Conservation (phyloP, 2,888 invertebrate genomes). For the Ichneumon xanthorius region DNA sequence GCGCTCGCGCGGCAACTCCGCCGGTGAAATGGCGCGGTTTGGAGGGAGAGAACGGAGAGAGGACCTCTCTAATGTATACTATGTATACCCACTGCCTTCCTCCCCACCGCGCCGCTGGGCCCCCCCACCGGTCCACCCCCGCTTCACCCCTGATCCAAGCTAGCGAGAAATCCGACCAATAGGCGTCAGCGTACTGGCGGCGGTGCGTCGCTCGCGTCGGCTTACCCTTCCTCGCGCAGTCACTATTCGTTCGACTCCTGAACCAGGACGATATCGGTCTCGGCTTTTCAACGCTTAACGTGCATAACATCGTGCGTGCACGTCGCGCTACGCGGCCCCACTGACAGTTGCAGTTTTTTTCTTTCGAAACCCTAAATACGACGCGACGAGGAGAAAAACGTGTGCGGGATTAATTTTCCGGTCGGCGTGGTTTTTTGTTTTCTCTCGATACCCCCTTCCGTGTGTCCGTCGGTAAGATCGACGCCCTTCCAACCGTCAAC, state of each 20-base stretch:
- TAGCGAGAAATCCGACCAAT: constrained; percentile 67
- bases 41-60: constrained; percentile 38
- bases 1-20: constrained; percentile 73
- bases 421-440: too few species aligned
- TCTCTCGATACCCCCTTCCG: too few species aligned
- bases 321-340: constrained; percentile 4
- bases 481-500: constrained; percentile 11
- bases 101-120: constrained; percentile 63
- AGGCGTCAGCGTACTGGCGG: constrained; percentile 63
- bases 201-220: constrained; percentile 69
- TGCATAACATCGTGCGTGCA: constrained; percentile 44
- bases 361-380: background rate
- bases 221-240: constrained; percentile 73
- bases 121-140: constrained; percentile 60
- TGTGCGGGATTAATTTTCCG: background rate
- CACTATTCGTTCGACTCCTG: constrained; percentile 79
- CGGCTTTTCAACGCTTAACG: constrained; percentile 47
- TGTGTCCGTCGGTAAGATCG: constrained; percentile 3
- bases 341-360: constrained; percentile 9
- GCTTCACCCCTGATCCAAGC: constrained; percentile 69
- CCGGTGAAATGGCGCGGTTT: constrained; percentile 61
- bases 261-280: constrained; percentile 72
- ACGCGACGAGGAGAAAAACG: background rate
- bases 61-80: constrained; percentile 36
- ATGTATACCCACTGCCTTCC: constrained; percentile 49